Evolutionary conservation across 1,140 invertebrate genomes (phyloP).

Genomic region (Aphis gossypii): DNA sequence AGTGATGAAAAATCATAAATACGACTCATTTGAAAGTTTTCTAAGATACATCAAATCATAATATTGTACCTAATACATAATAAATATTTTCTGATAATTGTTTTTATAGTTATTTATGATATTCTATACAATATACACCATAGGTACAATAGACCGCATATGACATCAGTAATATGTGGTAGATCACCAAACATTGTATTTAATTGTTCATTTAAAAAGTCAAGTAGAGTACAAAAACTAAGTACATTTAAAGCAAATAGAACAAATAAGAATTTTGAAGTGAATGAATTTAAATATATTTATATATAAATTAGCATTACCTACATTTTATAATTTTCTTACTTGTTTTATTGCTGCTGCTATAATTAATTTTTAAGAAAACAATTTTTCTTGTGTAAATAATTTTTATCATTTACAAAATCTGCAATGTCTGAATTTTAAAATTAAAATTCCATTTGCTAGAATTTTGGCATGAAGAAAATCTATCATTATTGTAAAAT

Average conservation of each 20-base stretch:
- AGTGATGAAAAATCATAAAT: too few species aligned
- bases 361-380: not conserved
- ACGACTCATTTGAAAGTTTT: too few species aligned
- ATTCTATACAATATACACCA: too few species aligned
- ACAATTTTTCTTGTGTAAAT: not conserved
- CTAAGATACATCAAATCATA: too few species aligned
- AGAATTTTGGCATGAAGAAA: not conserved
- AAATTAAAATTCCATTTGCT: not conserved
- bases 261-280: not conserved
- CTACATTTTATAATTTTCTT: too few species aligned
- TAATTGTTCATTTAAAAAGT: not conserved
- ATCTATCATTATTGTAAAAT: not conserved
- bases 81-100: too few species aligned
- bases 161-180: too few species aligned
- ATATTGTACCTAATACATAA: too few species aligned
- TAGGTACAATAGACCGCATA: too few species aligned
- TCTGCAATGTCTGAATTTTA: not conserved
- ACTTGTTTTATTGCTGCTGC: not conserved
- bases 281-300: not conserved
- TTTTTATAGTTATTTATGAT: too few species aligned
- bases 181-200: too few species aligned
- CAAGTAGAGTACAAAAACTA: not conserved
- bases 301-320: too few species aligned
- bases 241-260: not conserved
- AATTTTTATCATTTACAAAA: not conserved